phyloP scores from a whole-genome alignment of 2,113 vertebrate genomes.

The Brienomyrus brachyistius region DNA sequence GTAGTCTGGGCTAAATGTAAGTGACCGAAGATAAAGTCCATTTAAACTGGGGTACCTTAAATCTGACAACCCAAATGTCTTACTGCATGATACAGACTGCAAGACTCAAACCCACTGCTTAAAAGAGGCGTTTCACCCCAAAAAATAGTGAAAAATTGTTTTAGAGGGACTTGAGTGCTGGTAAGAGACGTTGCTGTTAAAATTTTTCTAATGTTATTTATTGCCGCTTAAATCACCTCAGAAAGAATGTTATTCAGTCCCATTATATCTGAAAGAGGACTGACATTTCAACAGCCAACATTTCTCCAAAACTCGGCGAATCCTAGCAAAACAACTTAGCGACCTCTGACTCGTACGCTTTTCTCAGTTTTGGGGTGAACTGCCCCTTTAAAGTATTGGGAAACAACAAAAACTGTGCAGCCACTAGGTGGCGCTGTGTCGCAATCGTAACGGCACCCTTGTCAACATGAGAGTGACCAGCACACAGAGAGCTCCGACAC shows the following conservation, averaged over 20 bases:
- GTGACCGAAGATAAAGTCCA: not conserved
- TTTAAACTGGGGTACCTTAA: not conserved
- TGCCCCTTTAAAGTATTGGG: not conserved
- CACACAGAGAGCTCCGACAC: too few relatives aligned
- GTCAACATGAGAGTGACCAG: not conserved
- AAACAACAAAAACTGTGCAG: not conserved
- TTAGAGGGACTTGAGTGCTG: not conserved
- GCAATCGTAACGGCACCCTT: not conserved
- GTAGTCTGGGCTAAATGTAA: not conserved
- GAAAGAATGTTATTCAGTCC: not conserved
- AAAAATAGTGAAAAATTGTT: not conserved
- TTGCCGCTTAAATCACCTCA: not conserved
- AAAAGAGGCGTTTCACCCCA: not conserved
- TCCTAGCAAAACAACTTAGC: not conserved
- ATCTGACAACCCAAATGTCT: not conserved
- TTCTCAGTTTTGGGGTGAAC: not conserved
- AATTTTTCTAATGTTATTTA: not conserved
- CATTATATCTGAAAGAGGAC: not conserved
- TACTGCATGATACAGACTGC: not conserved
- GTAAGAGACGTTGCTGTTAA: not conserved
- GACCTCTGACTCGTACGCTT: not conserved
- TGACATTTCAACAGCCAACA: not conserved
- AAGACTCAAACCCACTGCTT: not conserved
- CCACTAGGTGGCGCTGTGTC: slow-evolving; percentile 41
- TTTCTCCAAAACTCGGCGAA: too few relatives aligned